Percentiles rank a stretch among this genome's conserved stretches.
Conservation (phyloP, 2,888 invertebrate species). For the Seira ritae region DNA sequence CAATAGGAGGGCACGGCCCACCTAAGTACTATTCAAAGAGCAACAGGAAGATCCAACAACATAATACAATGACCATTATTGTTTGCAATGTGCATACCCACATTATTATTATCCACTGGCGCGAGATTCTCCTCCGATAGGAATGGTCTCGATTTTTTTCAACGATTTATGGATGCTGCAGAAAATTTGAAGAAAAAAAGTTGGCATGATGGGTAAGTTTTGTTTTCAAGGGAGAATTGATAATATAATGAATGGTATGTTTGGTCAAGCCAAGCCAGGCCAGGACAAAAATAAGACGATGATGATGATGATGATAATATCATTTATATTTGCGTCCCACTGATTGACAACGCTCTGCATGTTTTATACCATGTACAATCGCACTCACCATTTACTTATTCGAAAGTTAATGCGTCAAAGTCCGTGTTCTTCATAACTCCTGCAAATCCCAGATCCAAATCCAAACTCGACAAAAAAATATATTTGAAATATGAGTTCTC, state of each 20-base stretch:
- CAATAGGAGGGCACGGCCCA: slow-evolving; percentile 58
- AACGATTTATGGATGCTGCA: background rate
- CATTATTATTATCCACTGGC: background rate
- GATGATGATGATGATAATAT: slow-evolving; percentile 40
- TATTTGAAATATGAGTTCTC: no score
- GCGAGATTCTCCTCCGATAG: background rate
- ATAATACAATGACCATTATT: slow-evolving; percentile 55
- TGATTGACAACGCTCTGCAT: slow-evolving; percentile 33
- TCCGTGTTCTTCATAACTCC: background rate
- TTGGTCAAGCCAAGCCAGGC: no score
- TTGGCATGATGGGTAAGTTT: background rate
- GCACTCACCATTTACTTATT: background rate
- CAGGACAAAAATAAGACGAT: background rate
- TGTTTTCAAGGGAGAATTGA: background rate
- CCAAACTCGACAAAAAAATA: background rate
- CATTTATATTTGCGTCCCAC: slow-evolving; percentile 58
- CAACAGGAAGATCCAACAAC: slow-evolving; percentile 50
- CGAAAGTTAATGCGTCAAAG: background rate
- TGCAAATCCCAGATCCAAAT: no score
- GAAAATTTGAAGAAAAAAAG: background rate
- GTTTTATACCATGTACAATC: background rate
- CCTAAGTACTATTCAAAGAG: slow-evolving; percentile 37
- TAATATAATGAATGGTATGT: background rate
- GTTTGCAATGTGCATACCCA: background rate
- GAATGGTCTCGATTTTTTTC: background rate